phyloP scores from a whole-genome alignment of 2,888 invertebrate genomes.

The Acanthosoma haemorrhoidale region DNA sequence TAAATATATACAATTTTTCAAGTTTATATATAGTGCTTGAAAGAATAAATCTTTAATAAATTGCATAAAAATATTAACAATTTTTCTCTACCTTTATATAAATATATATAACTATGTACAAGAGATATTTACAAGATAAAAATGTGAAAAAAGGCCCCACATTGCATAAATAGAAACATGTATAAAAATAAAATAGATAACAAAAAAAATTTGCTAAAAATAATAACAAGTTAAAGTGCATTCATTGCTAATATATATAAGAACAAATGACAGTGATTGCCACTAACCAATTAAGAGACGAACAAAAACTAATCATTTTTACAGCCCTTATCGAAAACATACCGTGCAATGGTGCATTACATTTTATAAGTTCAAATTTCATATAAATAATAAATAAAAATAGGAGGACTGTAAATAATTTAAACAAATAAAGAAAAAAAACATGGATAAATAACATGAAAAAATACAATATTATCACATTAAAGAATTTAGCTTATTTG shows the following conservation, averaged over 20 bases:
- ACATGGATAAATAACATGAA: no score
- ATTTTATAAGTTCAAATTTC: not conserved
- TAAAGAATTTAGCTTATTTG: not conserved
- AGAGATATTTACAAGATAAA: constrained; percentile 1
- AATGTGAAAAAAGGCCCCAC: not conserved
- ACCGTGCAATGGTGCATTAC: not conserved
- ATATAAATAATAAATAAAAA: not conserved
- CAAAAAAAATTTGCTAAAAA: not conserved
- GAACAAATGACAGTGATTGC: not conserved
- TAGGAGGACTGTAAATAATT: not conserved
- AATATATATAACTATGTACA: not conserved
- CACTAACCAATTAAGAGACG: not conserved
- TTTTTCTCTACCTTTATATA: not conserved
- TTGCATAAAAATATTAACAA: constrained; percentile 7
- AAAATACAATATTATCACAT: not conserved
- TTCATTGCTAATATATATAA: not conserved
- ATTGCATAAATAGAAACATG: not conserved
- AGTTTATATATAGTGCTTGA: not conserved
- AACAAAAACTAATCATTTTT: not conserved
- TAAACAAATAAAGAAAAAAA: not conserved
- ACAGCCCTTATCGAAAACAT: not conserved
- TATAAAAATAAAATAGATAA: not conserved
- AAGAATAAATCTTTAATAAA: constrained; percentile 3
- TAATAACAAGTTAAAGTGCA: not conserved
- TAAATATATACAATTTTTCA: constrained; percentile 12